Evolutionary conservation across 2,113 vertebrate genomes (phyloP).

Genomic region (Pimephales promelas): DNA sequence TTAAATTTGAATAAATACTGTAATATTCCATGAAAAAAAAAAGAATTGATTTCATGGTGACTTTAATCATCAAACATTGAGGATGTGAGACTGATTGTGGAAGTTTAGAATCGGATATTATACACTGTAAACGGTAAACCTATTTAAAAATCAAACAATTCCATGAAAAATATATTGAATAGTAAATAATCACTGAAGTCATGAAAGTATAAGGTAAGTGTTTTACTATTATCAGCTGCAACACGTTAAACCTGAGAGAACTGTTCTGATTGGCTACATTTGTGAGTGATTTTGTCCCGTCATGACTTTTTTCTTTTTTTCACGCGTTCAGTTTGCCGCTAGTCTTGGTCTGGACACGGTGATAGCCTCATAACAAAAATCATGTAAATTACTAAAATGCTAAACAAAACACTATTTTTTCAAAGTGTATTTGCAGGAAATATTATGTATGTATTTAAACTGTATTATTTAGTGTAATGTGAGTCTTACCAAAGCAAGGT

Average conservation of each 20-base stretch:
- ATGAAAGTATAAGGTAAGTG: background rate
- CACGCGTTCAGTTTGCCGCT: background rate
- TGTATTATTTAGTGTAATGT: background rate
- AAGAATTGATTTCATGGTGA: no score
- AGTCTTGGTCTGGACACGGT: background rate
- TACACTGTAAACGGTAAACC: no score
- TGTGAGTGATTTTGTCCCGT: background rate
- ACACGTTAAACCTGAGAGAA: background rate
- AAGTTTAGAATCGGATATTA: no score
- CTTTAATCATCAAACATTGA: background rate
- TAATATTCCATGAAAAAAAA: no score
- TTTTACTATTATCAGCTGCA: background rate
- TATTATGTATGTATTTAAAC: background rate
- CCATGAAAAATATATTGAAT: background rate
- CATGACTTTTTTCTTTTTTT: background rate
- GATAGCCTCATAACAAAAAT: conserved; percentile 20
- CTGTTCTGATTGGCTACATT: background rate
- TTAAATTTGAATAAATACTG: no score
- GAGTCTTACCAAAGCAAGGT: background rate
- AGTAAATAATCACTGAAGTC: background rate
- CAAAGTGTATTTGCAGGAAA: background rate
- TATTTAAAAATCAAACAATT: background rate
- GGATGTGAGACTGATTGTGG: background rate
- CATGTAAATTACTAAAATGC: conserved; percentile 5
- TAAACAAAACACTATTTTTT: background rate